phyloP scores from a whole-genome alignment of 2,113 vertebrate genomes.

The Halichoerus grypus region DNA sequence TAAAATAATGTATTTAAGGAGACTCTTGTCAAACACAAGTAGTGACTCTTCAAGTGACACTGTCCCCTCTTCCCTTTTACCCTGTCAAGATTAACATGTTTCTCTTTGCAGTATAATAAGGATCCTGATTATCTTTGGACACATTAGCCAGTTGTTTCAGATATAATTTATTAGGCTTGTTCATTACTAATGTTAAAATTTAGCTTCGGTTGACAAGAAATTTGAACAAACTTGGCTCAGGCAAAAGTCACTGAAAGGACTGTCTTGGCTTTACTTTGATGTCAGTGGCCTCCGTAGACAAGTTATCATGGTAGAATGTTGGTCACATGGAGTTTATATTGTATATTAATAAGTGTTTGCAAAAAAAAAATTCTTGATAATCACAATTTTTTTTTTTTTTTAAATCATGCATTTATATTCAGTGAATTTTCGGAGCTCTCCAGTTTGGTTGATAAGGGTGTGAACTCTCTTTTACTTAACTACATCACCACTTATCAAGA shows the following conservation, averaged over 20 bases:
- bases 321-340: background rate
- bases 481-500: background rate
- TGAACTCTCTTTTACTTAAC: background rate
- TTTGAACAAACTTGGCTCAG: background rate
- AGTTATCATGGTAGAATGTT: background rate
- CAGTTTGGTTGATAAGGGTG: background rate
- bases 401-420: background rate
- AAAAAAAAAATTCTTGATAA: background rate
- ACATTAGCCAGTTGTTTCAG: background rate
- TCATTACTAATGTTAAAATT: background rate
- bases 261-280: background rate
- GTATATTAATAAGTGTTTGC: background rate
- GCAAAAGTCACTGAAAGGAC: background rate
- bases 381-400: background rate
- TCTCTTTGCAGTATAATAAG: background rate
- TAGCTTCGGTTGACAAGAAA: background rate
- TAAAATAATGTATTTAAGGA: background rate
- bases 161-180: background rate
- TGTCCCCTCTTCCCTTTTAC: background rate
- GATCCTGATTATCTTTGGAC: background rate
- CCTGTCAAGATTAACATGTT: background rate
- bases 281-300: background rate
- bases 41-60: background rate
- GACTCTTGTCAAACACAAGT: background rate
- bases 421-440: background rate